A percentile compares a stretch with the other conserved stretches of the same genome.
Conservation (phyloP, 2,797 vertebrate species). For the Lacerta bilineata region DNA sequence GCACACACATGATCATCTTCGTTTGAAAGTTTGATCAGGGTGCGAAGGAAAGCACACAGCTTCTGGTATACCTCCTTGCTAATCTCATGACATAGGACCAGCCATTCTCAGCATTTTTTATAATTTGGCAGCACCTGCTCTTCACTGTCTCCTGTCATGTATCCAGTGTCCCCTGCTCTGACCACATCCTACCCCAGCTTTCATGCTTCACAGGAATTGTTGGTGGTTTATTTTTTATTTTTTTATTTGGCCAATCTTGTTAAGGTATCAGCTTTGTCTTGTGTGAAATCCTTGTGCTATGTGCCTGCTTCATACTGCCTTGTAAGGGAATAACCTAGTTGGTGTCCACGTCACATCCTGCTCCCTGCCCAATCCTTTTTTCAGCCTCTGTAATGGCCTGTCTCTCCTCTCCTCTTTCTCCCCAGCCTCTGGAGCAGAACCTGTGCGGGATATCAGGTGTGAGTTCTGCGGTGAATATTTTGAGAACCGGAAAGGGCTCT, state of each 20-base stretch:
- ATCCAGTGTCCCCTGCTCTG: constrained; percentile 16
- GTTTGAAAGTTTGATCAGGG: background rate
- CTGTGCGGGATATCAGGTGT: constrained; percentile 89
- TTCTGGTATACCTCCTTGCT: background rate
- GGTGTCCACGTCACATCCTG: background rate
- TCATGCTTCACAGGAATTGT: constrained; percentile 28
- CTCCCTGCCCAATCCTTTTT: background rate
- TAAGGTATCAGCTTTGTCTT: constrained; percentile 34
- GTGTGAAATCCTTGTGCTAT: constrained; percentile 1
- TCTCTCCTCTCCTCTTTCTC: constrained; percentile 37
- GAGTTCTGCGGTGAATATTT: constrained; percentile 93
- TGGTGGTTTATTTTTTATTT: background rate
- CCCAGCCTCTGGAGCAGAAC: constrained; percentile 77
- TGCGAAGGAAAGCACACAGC: background rate
- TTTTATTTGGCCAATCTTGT: constrained; percentile 15
- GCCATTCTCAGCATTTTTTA: constrained; percentile 20
- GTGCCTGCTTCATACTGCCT: constrained; percentile 28
- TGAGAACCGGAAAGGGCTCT: constrained; percentile 93
- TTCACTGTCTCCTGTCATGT: constrained; percentile 22
- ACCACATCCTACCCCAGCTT: constrained; percentile 13
- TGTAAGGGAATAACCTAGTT: constrained; percentile 15
- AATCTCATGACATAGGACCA: constrained; percentile 23
- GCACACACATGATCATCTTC: background rate
- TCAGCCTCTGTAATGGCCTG: background rate
- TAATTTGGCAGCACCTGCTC: constrained; percentile 16